A percentile compares a stretch with the other conserved stretches of the same genome.
phyloP scores from a whole-genome alignment of 53 echinoderm and acorn worm genomes.

The Temnopleurus reevesii region DNA sequence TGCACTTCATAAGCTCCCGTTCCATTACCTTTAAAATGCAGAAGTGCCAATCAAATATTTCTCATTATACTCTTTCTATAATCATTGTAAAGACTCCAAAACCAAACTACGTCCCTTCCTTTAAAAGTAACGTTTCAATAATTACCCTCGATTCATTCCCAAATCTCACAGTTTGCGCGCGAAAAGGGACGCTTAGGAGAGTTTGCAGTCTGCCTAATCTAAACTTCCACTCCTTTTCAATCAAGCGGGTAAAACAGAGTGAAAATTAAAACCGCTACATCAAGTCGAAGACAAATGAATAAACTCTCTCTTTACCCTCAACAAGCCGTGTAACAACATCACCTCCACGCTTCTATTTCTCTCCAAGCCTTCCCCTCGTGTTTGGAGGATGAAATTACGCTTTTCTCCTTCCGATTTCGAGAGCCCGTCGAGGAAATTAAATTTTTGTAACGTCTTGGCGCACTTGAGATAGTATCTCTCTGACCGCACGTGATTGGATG shows the following conservation, averaged over 20 bases:
- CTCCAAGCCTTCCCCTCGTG: not conserved
- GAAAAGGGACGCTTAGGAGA: not conserved
- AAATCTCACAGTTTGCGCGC: not conserved
- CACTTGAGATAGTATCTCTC: slow-evolving; percentile 45
- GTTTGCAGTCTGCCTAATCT: slow-evolving; percentile 17
- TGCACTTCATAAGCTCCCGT: not conserved
- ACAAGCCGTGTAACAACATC: slow-evolving; percentile 39
- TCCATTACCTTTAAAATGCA: not conserved
- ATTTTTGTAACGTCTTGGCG: slow-evolving; percentile 53
- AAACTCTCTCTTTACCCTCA: slow-evolving; percentile 28
- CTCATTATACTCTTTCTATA: not conserved
- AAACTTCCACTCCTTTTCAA: slow-evolving; percentile 57
- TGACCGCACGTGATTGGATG: slow-evolving; percentile 22
- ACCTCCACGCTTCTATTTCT: not conserved
- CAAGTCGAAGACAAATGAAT: slow-evolving; percentile 47
- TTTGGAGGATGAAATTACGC: slow-evolving; percentile 44
- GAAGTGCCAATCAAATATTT: not conserved
- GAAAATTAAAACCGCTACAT: slow-evolving; percentile 56
- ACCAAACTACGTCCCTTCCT: not conserved
- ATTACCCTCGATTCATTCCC: slow-evolving; percentile 27
- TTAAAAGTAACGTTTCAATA: not conserved
- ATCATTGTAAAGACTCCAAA: not conserved
- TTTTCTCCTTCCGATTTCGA: slow-evolving; percentile 38
- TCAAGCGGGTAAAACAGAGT: slow-evolving; percentile 25
- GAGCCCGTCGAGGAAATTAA: slow-evolving; percentile 57